These are phyloP conservation scores for Achlya flavicornis DNA, from an alignment of 2,888 invertebrate species.

Conservation along the genomic window DNA sequence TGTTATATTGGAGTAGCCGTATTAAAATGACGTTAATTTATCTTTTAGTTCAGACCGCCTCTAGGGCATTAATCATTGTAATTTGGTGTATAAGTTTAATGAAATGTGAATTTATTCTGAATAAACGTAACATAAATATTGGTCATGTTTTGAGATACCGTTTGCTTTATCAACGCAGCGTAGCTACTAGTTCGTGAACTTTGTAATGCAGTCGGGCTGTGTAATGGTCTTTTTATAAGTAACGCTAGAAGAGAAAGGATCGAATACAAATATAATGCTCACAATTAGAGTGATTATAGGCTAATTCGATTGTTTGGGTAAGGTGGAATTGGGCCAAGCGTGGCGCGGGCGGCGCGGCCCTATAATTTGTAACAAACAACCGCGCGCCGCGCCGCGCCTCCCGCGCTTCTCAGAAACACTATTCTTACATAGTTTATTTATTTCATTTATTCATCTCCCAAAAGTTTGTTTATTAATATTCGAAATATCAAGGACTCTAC, in stretches of 20 bases:
- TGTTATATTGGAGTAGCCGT: conserved; percentile 57
- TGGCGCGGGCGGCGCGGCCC: conserved; percentile 59
- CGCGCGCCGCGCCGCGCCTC: conserved; percentile 51
- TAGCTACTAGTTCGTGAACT: not conserved
- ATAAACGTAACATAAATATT: conserved; percentile 15
- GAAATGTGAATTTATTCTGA: conserved; percentile 33
- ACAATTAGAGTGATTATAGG: conserved; percentile 63
- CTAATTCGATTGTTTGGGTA: conserved; percentile 80
- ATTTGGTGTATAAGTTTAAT: conserved; percentile 51
- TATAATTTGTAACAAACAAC: conserved; percentile 69
- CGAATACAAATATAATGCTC: conserved; percentile 16
- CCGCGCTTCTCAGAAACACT: conserved; percentile 64
- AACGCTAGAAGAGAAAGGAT: conserved; percentile 12
- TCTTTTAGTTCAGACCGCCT: conserved; percentile 54
- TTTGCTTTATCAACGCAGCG: not conserved
- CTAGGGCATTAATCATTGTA: conserved; percentile 58
- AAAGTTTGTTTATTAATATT: conserved; percentile 9
- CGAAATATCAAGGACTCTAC: not conserved
- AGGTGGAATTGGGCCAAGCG: conserved; percentile 71
- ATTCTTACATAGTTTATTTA: conserved; percentile 47
- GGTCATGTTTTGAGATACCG: conserved; percentile 2
- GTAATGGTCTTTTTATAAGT: not conserved
- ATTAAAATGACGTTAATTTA: conserved; percentile 73
- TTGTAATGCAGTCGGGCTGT: not conserved
- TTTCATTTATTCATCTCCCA: not conserved